Evolutionary conservation across 2,797 vertebrate genomes (phyloP).

Genomic region (Pipistrellus nathusii): DNA sequence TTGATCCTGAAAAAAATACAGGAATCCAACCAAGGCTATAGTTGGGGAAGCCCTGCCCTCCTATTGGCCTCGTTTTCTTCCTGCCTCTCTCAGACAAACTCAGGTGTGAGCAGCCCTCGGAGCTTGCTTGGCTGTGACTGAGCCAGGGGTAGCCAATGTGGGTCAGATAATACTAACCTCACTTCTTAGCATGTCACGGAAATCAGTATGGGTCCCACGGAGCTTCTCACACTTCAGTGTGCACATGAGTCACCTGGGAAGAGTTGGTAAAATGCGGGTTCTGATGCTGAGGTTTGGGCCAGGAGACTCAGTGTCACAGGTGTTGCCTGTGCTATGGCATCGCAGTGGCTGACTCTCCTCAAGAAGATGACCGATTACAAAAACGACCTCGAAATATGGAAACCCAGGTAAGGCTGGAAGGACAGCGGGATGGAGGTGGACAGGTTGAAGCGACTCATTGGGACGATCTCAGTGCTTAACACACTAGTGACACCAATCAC

Average conservation of each 20-base stretch:
- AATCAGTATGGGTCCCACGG: not conserved
- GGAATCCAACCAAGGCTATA: not conserved
- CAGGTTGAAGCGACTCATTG: not conserved
- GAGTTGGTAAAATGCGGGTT: not conserved
- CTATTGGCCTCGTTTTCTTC: not conserved
- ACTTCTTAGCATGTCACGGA: not conserved
- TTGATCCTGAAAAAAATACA: conserved; percentile 38
- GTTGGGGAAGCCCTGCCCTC: not conserved
- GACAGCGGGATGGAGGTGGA: not conserved
- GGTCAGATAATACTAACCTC: not conserved
- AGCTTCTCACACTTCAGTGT: not conserved
- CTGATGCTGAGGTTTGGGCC: not conserved
- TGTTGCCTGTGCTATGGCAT: not conserved
- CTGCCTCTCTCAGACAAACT: not conserved
- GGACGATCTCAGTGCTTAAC: not conserved
- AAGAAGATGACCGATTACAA: not conserved
- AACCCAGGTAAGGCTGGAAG: not conserved
- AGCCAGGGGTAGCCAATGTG: not conserved
- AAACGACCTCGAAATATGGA: not conserved
- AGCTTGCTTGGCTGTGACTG: not conserved
- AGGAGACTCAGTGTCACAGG: not conserved
- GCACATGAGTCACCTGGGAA: not conserved
- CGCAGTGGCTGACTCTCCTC: not conserved
- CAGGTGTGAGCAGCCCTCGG: not conserved
- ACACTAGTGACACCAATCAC: not conserved